Evolutionary conservation across 1,140 invertebrate species (phyloP).

Genomic region (Drosophila prosaltans): DNA sequence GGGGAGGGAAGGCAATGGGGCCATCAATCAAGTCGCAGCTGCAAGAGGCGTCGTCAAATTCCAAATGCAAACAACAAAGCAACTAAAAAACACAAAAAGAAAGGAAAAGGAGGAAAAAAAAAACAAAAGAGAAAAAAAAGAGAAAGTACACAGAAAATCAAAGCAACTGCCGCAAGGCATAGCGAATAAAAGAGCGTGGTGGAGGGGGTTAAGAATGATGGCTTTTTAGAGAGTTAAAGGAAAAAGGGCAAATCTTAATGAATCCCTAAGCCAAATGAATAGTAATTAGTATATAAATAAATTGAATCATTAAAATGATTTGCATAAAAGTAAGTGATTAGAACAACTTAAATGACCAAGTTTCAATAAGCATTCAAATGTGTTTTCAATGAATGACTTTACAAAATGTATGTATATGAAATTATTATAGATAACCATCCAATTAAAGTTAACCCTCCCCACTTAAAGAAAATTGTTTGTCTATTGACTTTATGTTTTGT

Average conservation of each 20-base stretch:
- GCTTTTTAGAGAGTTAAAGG: too few relatives aligned
- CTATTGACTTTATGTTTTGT: too few relatives aligned
- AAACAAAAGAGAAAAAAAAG: neutral
- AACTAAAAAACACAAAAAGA: conserved; percentile 6
- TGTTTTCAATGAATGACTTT: too few relatives aligned
- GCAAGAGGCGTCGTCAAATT: conserved; percentile 52
- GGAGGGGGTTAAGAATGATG: neutral
- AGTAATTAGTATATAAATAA: neutral
- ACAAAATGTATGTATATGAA: too few relatives aligned
- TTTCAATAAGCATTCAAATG: too few relatives aligned
- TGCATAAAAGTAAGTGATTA: neutral
- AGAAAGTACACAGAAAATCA: conserved; percentile 27
- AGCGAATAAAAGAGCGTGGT: neutral
- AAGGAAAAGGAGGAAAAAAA: conserved; percentile 3
- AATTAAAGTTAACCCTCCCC: too few relatives aligned
- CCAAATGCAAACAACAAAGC: conserved; percentile 49
- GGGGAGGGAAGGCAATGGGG: neutral
- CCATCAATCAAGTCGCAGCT: conserved; percentile 53
- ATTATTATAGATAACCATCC: too few relatives aligned
- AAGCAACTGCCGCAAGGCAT: conserved; percentile 37
- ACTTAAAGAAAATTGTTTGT: too few relatives aligned
- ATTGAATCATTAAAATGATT: neutral
- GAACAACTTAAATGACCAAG: neutral
- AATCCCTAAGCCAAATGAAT: neutral
- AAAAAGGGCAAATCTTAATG: neutral